Base-by-base conservation (phyloP, 2,797 vertebrate species). In the Hirundo rustica region DNA sequence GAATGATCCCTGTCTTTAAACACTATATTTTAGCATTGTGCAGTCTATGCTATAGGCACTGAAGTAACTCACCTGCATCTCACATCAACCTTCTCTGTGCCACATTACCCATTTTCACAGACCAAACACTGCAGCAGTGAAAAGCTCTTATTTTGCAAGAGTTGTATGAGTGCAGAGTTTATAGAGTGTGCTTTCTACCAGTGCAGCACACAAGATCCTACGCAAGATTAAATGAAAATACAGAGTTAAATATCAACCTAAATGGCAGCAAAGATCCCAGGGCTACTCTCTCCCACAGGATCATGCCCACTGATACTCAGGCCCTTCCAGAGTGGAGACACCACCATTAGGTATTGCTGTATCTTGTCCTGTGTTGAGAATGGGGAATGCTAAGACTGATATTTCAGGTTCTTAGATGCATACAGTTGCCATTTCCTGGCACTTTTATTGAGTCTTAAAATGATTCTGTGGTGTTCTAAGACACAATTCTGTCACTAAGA, bases 191-290 rank as follows among this genome's bases (percentile, higher is more conserved):
- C 40, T 71, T 83, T 68, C 67, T 58, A 27, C 20, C 60, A 67
- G 19, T 22, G 50, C 42, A 58, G 66, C 32, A 64, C 11, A 30
- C 14, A 54, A 82, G 64, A 79, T 79, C 79, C 64, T 66, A 50
- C 45, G 38, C 38, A 38, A 70, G 45, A 74, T 79, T 60, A 95
- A 70, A 71, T 79, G 67, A 53, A 93, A 95, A 42, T 32, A 40
- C 2, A 13, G 17, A 45, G 83, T 92, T 92, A 84, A 93, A 88
- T 91, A 84, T 94, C 96, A 95, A 92, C 58, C 42, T 90, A 57
- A 79, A 85, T 79, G 67, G 30, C 60, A 93, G 60, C 70, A 66
- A 81, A 66, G 70, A 54, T 91, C 75, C 21, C 68, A 54, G 74
- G 27, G 22, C 65, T 54, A 44, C 40, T 65, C 22, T 83, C 11